A percentile compares a stretch with the other conserved stretches of the same genome.
Evolutionary conservation across 2,113 vertebrate genomes (phyloP).

Genomic region (Gorsachius goisagi): DNA sequence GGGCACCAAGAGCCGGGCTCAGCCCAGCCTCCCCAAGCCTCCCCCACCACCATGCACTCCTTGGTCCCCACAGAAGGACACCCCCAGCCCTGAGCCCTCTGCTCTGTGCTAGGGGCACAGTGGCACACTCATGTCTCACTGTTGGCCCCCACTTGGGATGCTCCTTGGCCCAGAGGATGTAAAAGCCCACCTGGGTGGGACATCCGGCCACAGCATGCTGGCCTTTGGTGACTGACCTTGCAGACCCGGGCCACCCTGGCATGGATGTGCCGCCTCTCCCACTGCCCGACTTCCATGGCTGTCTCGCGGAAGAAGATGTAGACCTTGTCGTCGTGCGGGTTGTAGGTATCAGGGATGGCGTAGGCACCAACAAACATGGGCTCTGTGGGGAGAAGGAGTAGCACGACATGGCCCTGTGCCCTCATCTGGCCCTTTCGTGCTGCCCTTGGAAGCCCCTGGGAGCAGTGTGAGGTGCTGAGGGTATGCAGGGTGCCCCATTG

Average conservation of each 20-base stretch:
- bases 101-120: too few relatives aligned
- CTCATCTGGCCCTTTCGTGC: too few relatives aligned
- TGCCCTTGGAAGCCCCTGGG: not conserved
- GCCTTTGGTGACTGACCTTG: conserved; percentile 73
- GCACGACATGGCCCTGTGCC: not conserved
- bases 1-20: not conserved
- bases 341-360: conserved; percentile 83
- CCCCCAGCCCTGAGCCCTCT: not conserved
- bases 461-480: accelerated
- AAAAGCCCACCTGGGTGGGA: not conserved
- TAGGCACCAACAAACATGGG: conserved; percentile 79
- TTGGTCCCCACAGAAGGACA: not conserved
- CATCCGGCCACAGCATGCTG: accelerated
- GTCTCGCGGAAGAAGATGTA: conserved; percentile 88
- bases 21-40: not conserved
- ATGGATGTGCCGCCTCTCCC: conserved; percentile 77
- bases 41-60: accelerated
- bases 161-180: not conserved
- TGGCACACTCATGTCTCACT: not conserved
- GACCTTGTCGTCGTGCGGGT: conserved; percentile 83
- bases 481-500: accelerated
- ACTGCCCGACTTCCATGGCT: conserved; percentile 78
- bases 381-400: conserved; percentile 51
- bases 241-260: conserved; percentile 87
- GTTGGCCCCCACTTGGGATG: not conserved